Base-by-base conservation (phyloP, 2,113 vertebrate genomes). In the Plestiodon gilberti region DNA sequence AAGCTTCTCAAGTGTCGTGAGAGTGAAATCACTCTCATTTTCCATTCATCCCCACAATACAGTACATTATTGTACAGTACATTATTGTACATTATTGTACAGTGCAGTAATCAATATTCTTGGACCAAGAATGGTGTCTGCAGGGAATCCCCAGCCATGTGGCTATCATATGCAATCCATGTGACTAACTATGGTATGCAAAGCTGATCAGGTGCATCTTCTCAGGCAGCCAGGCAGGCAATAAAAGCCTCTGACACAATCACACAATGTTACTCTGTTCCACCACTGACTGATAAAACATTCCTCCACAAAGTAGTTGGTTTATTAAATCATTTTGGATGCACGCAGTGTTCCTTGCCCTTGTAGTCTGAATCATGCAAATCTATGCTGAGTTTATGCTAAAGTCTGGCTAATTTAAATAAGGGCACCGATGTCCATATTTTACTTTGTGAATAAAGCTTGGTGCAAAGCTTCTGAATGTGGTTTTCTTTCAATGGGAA, bases 321-420 rank as follows among this genome's bases (percentile, higher is more conserved):
- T 89, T 85, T 87, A 87, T n/a, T 80, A 83, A 92, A 87, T 90
- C 64, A 84, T 78, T 33, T 80, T 74, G 77, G 81, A 71, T 75
- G 85, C 15, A 87, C n/a, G 89, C 83, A 89, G 87, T 35, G 23
- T 87, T 93, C 78, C 75, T 82, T 82, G 90, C 48, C 83, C 82
- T 90, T 84, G 81, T 48, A 91, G 93, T 90, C 94, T 93, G 92
- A 95, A 93, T 88, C 69, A 93, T 88, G 91, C 87, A 94, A 93
- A 92, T 91, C n/a, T 10, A 33, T 78, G 71, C 77, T 89, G 88
- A 85, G 70, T 84, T 91, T 91, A 84, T 43, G 57, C 65, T 90
- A 86, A 93, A 92, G 79, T 89, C 52, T 84, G 82, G 20, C 83
- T 93, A 43, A 89, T 94, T 92, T 94, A 91, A 93, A 92, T 88